Base-by-base conservation (phyloP, 1,140 invertebrate genomes). In the Pantala flavescens region DNA sequence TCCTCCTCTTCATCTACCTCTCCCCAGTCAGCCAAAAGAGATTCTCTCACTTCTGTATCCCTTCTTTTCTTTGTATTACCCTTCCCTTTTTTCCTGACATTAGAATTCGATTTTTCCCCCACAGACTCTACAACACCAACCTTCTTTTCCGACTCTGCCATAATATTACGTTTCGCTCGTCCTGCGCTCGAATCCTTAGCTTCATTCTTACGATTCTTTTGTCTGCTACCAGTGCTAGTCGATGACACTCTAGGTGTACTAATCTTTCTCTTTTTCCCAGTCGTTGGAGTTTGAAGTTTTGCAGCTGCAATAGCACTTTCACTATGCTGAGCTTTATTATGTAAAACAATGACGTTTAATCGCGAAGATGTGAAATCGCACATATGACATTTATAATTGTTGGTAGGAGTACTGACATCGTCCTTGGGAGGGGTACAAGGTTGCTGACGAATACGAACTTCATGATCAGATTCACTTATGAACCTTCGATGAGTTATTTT, bases 281-380 rank as follows among this genome's bases (percentile, higher is more conserved):
- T 78, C 71, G 82, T 82, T 24, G 83, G 49, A 63, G 49, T 63
- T 14, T 63, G 49, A 16, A 63, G 49, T 63, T 63, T 63, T 12
- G 49, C 49, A 5, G 80, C 71, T 82, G 73, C 82, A 80, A 76
- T 74, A 19, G 74, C 49, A 82, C 79, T 80, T 82, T 79, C 77
- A 73, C 79, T 81, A 83, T 78, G 88, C 84, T 84, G 89, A 83
- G 85, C 89, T 85, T 84, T 85, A 70, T 88, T 88, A 79, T 92
- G 91, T 77, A 87, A 83, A 74, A 91, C 87, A 76, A 91, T 85
- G 42, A 90, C 88, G 79, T 90, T 91, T 14, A 91, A 80, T 21
- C 90, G 83, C 12, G 85, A 84, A 24, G 88, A 87, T 43, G 84
- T 84, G 78, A 90, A 92, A 74, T 82, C 81, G 80, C 91, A 92